A percentile compares a stretch with the other conserved stretches of the same genome.
These are phyloP conservation scores for Nebria brevicollis DNA, from an alignment of 2,888 invertebrate species.

Conservation along the genomic window DNA sequence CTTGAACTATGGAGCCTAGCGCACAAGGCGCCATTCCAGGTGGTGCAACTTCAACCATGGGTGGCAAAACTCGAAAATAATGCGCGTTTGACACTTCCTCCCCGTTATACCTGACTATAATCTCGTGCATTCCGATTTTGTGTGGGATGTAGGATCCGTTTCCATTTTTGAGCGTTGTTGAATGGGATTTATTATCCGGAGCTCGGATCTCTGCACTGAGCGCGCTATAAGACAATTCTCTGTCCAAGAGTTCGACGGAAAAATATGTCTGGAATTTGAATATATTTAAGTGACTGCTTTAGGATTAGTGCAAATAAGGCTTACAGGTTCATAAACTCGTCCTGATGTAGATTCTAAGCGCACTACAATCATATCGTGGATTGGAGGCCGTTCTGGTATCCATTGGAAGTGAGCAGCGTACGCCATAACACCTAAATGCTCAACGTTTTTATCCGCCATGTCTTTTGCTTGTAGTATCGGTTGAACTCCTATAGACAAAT, in stretches of 20 bases:
- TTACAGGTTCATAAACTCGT: conserved; percentile 85
- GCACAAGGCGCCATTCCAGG: conserved; percentile 97
- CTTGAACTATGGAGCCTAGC: conserved; percentile 94
- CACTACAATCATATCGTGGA: conserved; percentile 84
- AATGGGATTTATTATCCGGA: conserved; percentile 60
- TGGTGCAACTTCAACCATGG: conserved; percentile 85
- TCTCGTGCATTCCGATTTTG: conserved; percentile 93
- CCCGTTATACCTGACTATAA: conserved; percentile 68
- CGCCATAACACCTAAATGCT: conserved; percentile 97
- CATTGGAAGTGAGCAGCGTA: conserved; percentile 94
- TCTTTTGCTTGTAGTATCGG: conserved; percentile 92
- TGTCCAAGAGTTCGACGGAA: conserved; percentile 77
- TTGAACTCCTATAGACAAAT: conserved; percentile 73
- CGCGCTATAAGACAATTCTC: conserved; percentile 59
- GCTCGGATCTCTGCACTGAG: conserved; percentile 59
- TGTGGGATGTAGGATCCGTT: conserved; percentile 87
- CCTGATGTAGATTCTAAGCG: conserved; percentile 86
- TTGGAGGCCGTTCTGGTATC: conserved; percentile 84
- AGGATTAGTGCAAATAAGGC: conserved; percentile 50
- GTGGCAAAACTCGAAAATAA: conserved; percentile 88
- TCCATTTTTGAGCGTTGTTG: conserved; percentile 73
- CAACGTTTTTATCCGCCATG: conserved; percentile 94
- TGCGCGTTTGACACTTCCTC: conserved; percentile 69
- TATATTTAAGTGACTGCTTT: neutral
- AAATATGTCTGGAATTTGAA: conserved; percentile 74